Conservation (phyloP, 1,140 invertebrate species). For the Chironomus striatipennis region DNA sequence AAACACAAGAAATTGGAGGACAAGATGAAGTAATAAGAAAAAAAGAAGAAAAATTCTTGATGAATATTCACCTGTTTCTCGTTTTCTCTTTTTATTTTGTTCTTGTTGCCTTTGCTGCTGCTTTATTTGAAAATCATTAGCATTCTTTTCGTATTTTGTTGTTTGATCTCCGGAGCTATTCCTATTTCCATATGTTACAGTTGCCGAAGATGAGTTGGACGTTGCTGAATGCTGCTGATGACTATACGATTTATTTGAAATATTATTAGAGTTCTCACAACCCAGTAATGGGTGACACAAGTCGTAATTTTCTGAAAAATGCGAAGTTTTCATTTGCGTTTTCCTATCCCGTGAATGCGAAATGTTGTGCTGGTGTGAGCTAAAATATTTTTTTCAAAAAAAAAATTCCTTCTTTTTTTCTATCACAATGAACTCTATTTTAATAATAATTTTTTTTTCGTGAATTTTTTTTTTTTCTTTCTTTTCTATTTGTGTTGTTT, state of each 20-base stretch:
- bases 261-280: conserved; percentile 4
- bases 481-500: neutral
- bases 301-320: conserved; percentile 17
- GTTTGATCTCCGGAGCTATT: conserved; percentile 16
- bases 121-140: conserved; percentile 12
- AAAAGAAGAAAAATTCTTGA: neutral
- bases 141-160: conserved; percentile 17
- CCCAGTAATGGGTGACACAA: conserved; percentile 16
- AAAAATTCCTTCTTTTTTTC: conserved; percentile 15
- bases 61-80: conserved; percentile 21
- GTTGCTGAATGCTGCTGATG: neutral
- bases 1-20: no score
- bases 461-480: neutral
- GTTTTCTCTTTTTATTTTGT: conserved; percentile 22
- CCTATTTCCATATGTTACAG: conserved; percentile 10
- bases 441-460: neutral
- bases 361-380: neutral
- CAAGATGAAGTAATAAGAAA: neutral
- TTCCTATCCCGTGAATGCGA: conserved; percentile 5
- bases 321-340: conserved; percentile 23
- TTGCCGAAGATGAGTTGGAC: neutral
- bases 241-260: neutral
- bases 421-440: conserved; percentile 19
- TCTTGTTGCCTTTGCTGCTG: conserved; percentile 16
- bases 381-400: neutral